Conservation (phyloP, 2,113 vertebrate genomes). For the Spea bombifrons region DNA sequence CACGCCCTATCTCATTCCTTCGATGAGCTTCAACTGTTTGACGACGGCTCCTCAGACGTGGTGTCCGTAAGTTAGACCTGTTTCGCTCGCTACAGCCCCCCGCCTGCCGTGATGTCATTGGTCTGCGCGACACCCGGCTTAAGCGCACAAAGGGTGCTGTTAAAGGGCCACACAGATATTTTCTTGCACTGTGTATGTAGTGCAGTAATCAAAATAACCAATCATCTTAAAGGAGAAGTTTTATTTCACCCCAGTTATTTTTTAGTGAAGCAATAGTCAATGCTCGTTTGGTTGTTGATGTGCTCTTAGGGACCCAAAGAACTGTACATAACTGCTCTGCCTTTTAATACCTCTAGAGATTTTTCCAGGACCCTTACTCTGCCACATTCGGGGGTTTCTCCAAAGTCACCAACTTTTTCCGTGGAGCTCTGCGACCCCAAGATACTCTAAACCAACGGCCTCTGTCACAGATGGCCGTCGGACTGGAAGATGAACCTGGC, state of each 20-base stretch:
- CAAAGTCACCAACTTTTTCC: conserved; percentile 89
- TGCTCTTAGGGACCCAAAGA: no score
- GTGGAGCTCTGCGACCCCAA: conserved; percentile 77
- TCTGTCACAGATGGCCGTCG: conserved; percentile 35
- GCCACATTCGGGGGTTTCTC: conserved; percentile 89
- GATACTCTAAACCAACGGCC: conserved; percentile 58
- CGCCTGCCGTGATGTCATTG: no score
- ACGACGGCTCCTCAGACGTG: conserved; percentile 78
- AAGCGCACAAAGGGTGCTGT: no score
- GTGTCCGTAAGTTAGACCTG: conserved; percentile 71
- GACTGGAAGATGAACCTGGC: conserved; percentile 78
- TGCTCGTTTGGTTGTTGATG: no score
- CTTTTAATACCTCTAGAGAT: conserved; percentile 64
- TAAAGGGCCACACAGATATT: no score
- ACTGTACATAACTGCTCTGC: neutral
- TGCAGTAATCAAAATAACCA: no score
- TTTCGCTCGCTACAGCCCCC: no score
- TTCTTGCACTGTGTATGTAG: no score
- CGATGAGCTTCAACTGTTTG: conserved; percentile 81
- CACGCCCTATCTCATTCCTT: conserved; percentile 78
- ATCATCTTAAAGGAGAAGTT: no score
- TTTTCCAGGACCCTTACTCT: conserved; percentile 86
- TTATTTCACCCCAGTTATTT: no score
- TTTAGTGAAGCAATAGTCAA: no score
- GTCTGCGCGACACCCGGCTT: no score